A percentile compares a stretch with the other conserved stretches of the same genome.
phyloP scores from a whole-genome alignment of 2,888 invertebrate species.

The Aphelenchoides bicaudatus region DNA sequence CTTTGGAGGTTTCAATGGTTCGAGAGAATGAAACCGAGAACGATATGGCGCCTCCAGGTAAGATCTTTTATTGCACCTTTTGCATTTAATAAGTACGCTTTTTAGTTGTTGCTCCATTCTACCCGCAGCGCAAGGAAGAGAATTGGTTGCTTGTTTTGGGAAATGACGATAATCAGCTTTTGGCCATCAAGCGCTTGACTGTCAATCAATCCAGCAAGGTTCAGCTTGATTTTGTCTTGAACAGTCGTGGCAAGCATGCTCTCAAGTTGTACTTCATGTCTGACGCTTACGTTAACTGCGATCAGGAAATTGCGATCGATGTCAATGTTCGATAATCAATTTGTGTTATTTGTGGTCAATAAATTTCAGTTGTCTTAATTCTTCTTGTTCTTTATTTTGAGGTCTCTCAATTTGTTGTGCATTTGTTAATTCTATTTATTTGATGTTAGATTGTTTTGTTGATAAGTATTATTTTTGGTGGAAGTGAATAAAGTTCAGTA shows the following conservation, averaged over 20 bases:
- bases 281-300: slow-evolving; percentile 96
- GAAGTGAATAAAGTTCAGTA: too few relatives aligned
- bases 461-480: too few relatives aligned
- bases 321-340: slow-evolving; percentile 21
- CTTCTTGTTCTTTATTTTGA: too few relatives aligned
- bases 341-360: too few relatives aligned
- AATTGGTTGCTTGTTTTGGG: slow-evolving; percentile 98
- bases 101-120: slow-evolving; percentile 95
- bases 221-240: slow-evolving; percentile 77
- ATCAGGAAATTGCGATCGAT: slow-evolving; percentile 81
- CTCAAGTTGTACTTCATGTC: slow-evolving; percentile 98
- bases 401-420: too few relatives aligned
- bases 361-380: too few relatives aligned
- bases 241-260: slow-evolving; percentile 70
- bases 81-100: too few relatives aligned
- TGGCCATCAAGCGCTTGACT: slow-evolving; percentile 87
- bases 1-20: slow-evolving; percentile 72
- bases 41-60: slow-evolving; percentile 70
- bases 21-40: slow-evolving; percentile 82
- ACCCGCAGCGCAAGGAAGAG: slow-evolving; percentile 75
- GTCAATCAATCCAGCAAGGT: slow-evolving; percentile 81
- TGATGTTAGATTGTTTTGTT: too few relatives aligned
- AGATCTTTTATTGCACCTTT: too few relatives aligned
- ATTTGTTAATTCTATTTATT: too few relatives aligned
- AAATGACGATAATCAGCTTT: slow-evolving; percentile 83